Evolutionary conservation across 2,797 vertebrate species (phyloP), one percentile per base, ranked within the genome.

Genomic region (Sebastes trivittatus): DNA sequence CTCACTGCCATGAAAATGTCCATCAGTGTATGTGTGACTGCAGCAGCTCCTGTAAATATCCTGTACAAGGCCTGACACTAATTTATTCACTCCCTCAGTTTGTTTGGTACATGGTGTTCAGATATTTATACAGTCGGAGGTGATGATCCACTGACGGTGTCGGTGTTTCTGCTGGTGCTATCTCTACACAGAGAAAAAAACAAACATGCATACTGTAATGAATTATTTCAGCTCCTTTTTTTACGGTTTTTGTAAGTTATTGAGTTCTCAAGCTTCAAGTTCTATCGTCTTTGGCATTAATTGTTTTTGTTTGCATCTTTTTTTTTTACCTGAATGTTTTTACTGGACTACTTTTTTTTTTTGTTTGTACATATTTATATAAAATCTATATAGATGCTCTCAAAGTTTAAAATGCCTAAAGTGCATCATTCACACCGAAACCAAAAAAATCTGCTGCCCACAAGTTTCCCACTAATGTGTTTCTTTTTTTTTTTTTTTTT

Each of bases 41-140:
- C 90, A 89, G 90, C 91, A 91, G 89, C 82, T 87, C 80, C 73
- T 89, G 89, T 92, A 93, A 92, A 92, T 94, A 90, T 95, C 89
- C 80, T 96, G 95, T 96, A 96, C 94, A 96, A 95, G 92, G 95
- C 92, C 96, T 94, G 94, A 95, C 95, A 97, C 95, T 98, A 98
- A 98, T 96, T 98, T 98, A 98, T 98, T 98, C 95, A 95, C 94
- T 85, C 80, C 78, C 69, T 84, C 75, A n/a, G 83, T 85, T 90
- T 78, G 94, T 93, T 93, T 90, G 89, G 92, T 94, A 90, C 89
- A 86, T 18, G 81, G 83, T 68, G 73, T 87, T 80, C 87, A 88
- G 88, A 84, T 88, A 87, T 94, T 93, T 93, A 81, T 93, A 93
- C 77, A 30, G 89, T 70, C 29, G 32, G 68, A 80, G 86, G 88